Base-by-base conservation (phyloP, 2,113 vertebrate genomes). In the Sinocyclocheilus rhinocerous region DNA sequence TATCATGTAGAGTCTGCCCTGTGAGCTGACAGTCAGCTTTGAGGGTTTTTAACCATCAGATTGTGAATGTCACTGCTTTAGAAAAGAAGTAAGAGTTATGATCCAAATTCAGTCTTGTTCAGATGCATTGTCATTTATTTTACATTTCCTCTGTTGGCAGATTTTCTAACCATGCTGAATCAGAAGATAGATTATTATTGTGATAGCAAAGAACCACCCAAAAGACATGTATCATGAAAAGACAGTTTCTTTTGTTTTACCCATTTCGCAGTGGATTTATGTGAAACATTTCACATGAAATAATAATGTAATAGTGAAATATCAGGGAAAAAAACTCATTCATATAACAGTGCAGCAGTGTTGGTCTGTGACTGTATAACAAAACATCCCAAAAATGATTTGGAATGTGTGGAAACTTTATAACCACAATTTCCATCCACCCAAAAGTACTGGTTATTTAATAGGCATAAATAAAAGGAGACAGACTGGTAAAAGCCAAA, bases 1-100 rank as follows among this genome's bases (percentile, higher is more conserved):
- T 67, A 33, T 72, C 24, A 78, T 87, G 18, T 77, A 42, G 55
- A 75, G 61, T 61, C 18, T 42, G 16, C 16, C n/a, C 11, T 84
- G 42, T 70, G 39, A 81, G 45, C 78, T 65, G 42, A 61, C 7
- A 61, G 79, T 67, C 13, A 29, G 36, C 61, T 81, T 81, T 69
- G 45, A 67, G 42, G 61, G 48, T 13, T 52, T 82, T 69, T 82
- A 69, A 50, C 48, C 48, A 55, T 77, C 79, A 59, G 59, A 45
- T 65, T 29, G 59, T 18, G 6, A 65, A 63, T 65, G 59, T 81
- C 33, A 42, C 36, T 42, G 78, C 22, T 63, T 80, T 80, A 39
- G 75, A 76, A 77, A 77, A 77, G 16, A 77, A 20, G 24, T 42
- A 73, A n/a, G 70, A 73, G 20, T 48, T 24, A 45, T 24, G 9